A percentile compares a stretch with the other conserved stretches of the same genome.
These are phyloP conservation scores for Rhegmatorhina hoffmannsi DNA, from an alignment of 2,113 vertebrate species.

Conservation along the genomic window DNA sequence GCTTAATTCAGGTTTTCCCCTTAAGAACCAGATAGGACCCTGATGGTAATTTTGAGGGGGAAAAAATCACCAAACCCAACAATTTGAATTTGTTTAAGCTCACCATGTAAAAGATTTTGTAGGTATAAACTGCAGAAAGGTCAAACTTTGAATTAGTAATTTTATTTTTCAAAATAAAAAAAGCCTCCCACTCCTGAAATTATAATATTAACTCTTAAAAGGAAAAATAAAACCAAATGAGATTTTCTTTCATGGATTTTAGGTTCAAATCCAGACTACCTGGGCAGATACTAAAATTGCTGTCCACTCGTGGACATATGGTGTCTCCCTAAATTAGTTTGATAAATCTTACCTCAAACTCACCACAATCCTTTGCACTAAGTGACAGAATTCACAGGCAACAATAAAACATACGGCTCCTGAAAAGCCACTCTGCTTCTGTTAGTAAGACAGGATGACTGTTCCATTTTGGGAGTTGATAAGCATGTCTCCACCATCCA, in stretches of 20 bases:
- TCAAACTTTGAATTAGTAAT: not conserved
- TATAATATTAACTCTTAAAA: not conserved
- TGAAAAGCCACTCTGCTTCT: not conserved
- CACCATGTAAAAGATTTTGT: not conserved
- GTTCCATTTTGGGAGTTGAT: not conserved
- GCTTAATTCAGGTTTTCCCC: not conserved
- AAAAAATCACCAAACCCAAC: not conserved
- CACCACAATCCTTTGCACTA: not conserved
- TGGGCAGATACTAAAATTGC: not conserved
- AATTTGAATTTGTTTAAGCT: not conserved
- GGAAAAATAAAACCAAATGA: not conserved
- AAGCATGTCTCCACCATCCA: not conserved
- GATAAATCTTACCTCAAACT: not conserved
- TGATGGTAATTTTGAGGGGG: not conserved
- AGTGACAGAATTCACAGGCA: not conserved
- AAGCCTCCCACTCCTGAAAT: not conserved
- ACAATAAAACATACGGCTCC: fast-evolving
- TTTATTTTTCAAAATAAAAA: not conserved
- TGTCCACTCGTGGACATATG: not conserved
- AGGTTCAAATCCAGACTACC: not conserved
- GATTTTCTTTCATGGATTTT: not conserved
- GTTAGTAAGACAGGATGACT: not conserved
- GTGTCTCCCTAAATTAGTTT: not conserved
- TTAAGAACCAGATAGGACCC: not conserved
- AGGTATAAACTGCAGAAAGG: not conserved